These are phyloP conservation scores for Malurus melanocephalus DNA, from an alignment of 2,113 vertebrate species.

Conservation along the genomic window DNA sequence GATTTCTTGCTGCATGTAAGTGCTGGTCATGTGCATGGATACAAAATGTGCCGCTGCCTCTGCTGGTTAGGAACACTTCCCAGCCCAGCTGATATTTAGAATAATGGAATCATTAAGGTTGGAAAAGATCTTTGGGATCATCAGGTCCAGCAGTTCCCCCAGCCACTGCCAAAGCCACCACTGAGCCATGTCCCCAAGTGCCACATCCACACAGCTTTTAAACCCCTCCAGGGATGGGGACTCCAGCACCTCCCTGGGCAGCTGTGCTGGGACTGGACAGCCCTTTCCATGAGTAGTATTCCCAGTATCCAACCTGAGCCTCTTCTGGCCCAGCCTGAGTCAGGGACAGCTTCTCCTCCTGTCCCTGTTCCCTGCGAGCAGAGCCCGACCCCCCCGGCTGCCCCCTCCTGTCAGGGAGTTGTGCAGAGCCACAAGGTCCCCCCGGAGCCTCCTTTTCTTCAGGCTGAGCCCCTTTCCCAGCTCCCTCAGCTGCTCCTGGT, in stretches of 20 bases:
- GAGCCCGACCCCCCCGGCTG: accelerated
- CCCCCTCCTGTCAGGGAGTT: neutral
- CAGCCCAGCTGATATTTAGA: neutral
- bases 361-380: neutral
- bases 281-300: accelerated
- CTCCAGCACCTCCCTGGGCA: neutral
- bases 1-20: neutral
- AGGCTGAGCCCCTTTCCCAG: neutral
- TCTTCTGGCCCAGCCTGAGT: neutral
- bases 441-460: neutral
- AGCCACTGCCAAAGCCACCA: neutral
- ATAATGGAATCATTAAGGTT: neutral
- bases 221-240: accelerated
- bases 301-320: accelerated
- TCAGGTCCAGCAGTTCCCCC: neutral
- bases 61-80: neutral
- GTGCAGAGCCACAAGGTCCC: neutral
- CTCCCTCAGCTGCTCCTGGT: neutral
- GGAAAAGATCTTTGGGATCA: neutral
- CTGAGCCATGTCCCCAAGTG: neutral
- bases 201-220: accelerated
- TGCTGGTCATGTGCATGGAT: accelerated
- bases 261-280: neutral
- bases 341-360: neutral
- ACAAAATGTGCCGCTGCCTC: accelerated